phyloP scores from a whole-genome alignment of 2,888 invertebrate species.

The Agriopis marginaria region DNA sequence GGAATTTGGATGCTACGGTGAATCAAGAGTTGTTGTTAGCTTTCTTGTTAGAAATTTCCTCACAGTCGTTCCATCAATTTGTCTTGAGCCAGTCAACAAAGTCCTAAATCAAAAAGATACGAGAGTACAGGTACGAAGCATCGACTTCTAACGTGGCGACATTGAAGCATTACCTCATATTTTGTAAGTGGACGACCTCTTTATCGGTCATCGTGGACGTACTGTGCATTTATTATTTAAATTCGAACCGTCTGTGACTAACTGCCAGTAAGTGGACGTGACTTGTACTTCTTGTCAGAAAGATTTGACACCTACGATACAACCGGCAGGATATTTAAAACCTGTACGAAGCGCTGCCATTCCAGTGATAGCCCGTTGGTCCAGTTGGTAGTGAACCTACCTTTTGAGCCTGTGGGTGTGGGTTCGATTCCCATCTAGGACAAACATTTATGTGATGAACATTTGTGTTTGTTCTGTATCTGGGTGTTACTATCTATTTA shows the following conservation, averaged over 20 bases:
- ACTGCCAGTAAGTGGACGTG: constrained; percentile 61
- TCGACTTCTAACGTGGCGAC: constrained; percentile 55
- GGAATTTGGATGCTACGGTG: not conserved
- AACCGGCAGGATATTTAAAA: constrained; percentile 4
- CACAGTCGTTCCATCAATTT: not conserved
- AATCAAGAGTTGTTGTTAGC: not conserved
- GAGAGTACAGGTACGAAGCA: constrained; percentile 36
- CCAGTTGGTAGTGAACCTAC: too few species aligned
- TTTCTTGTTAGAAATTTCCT: not conserved
- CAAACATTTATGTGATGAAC: too few species aligned
- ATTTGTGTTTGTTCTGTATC: too few species aligned
- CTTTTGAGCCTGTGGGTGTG: too few species aligned
- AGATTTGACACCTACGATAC: constrained; percentile 50
- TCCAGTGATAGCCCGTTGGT: too few species aligned
- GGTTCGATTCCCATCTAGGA: too few species aligned
- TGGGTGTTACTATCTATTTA: too few species aligned
- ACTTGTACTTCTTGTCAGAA: constrained; percentile 47
- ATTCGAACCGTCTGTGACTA: constrained; percentile 71
- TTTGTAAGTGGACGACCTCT: constrained; percentile 68
- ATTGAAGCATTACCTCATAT: constrained; percentile 76
- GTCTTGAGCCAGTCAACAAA: not conserved
- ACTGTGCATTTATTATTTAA: constrained; percentile 78
- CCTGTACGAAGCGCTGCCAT: too few species aligned
- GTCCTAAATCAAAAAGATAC: constrained; percentile 21
- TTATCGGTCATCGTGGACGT: constrained; percentile 81